Conservation (phyloP, 2,888 invertebrate species). For the Caenorhabditis becei region DNA sequence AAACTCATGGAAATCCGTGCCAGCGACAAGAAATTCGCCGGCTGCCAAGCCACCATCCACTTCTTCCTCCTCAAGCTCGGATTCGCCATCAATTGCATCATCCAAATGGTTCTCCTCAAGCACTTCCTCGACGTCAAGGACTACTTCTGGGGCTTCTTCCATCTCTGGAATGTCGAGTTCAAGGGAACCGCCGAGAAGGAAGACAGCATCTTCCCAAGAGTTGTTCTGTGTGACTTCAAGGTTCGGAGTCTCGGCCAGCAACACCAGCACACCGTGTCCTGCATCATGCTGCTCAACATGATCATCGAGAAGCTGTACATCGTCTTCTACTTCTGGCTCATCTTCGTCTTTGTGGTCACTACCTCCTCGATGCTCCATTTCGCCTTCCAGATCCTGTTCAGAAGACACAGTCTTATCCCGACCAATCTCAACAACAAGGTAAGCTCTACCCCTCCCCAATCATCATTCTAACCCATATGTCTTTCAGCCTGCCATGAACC, state of each 20-base stretch:
- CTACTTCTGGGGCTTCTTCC: conserved; percentile 61
- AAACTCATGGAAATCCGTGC: conserved; percentile 32
- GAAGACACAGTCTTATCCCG: conserved; percentile 58
- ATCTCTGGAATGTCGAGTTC: conserved; percentile 59
- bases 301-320: conserved; percentile 60
- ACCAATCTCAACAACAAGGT: conserved; percentile 58
- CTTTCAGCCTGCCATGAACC: conserved; percentile 55
- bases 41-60: conserved; percentile 47
- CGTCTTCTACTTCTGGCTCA: conserved; percentile 61
- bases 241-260: conserved; percentile 55
- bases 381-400: conserved; percentile 53
- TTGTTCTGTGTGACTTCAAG: conserved; percentile 58
- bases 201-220: conserved; percentile 58
- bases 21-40: conserved; percentile 4
- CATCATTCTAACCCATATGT: not conserved
- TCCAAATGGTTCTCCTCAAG: conserved; percentile 57
- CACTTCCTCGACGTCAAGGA: conserved; percentile 55
- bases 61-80: conserved; percentile 56
- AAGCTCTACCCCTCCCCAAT: not conserved
- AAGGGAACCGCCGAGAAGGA: conserved; percentile 61
- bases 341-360: conserved; percentile 52
- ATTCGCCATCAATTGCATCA: conserved; percentile 47
- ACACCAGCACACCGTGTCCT: conserved; percentile 61
- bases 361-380: conserved; percentile 46
- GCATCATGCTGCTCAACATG: conserved; percentile 59